Conservation (phyloP, 1,140 invertebrate genomes). For the Campoletis sonorensis region DNA sequence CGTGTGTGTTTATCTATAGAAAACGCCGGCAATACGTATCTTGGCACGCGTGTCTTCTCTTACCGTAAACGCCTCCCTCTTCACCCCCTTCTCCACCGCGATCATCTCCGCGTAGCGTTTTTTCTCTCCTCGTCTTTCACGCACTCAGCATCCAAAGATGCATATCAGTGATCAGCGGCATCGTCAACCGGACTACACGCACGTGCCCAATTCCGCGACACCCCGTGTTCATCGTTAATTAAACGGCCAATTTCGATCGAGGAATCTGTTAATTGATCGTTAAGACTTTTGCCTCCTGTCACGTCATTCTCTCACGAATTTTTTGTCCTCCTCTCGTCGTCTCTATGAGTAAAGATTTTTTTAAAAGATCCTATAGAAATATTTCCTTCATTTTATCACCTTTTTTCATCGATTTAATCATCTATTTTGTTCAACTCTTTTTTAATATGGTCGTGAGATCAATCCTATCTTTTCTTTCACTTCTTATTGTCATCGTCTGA, state of each 20-base stretch:
- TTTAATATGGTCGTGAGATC: neutral
- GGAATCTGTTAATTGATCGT: neutral
- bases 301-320: too few species aligned
- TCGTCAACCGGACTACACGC: neutral
- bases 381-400: too few species aligned
- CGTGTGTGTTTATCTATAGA: constrained; percentile 20
- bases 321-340: neutral
- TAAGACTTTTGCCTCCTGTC: neutral
- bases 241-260: neutral
- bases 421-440: neutral
- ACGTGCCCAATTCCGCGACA: neutral
- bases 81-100: neutral
- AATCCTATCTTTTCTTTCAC: neutral
- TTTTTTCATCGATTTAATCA: neutral
- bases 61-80: neutral
- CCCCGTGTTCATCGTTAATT: constrained; percentile 14
- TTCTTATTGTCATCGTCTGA: constrained; percentile 3
- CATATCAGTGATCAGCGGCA: neutral
- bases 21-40: constrained; percentile 4
- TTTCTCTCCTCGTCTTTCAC: constrained; percentile 3
- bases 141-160: constrained; percentile 26
- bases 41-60: constrained; percentile 28
- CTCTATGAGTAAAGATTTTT: too few species aligned
- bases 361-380: too few species aligned
- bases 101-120: neutral